These are phyloP conservation scores for Upupa epops DNA, from an alignment of 2,113 vertebrate genomes.

Conservation along the genomic window DNA sequence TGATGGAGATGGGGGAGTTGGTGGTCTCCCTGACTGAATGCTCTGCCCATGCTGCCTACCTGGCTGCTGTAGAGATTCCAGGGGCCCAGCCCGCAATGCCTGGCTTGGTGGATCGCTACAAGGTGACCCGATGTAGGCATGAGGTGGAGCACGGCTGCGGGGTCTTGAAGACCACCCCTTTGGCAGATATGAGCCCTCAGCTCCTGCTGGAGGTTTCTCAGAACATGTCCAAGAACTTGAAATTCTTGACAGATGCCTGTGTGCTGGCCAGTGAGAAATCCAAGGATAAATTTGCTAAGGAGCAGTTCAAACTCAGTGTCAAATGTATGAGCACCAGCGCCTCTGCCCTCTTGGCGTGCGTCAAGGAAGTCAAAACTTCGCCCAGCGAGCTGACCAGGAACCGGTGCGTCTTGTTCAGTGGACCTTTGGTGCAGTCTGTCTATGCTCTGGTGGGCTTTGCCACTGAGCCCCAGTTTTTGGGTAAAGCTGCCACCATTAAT, in stretches of 20 bases:
- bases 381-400: slow-evolving; percentile 91
- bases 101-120: slow-evolving; percentile 96
- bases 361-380: slow-evolving; percentile 92
- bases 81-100: slow-evolving; percentile 88
- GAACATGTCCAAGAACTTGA: slow-evolving; percentile 92
- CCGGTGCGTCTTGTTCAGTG: slow-evolving; percentile 93
- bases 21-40: slow-evolving; percentile 95
- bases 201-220: slow-evolving; percentile 95
- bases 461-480: slow-evolving; percentile 96
- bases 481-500: slow-evolving; percentile 87
- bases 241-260: slow-evolving; percentile 92
- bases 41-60: slow-evolving; percentile 93
- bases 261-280: slow-evolving; percentile 91
- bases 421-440: slow-evolving; percentile 91
- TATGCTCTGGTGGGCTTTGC: slow-evolving; percentile 93
- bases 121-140: slow-evolving; percentile 93
- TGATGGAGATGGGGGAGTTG: slow-evolving; percentile 91
- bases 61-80: slow-evolving; percentile 88
- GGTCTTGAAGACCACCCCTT: slow-evolving; percentile 83
- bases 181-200: slow-evolving; percentile 92
- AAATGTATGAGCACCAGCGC: slow-evolving; percentile 96
- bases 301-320: slow-evolving; percentile 96
- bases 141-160: slow-evolving; percentile 95
- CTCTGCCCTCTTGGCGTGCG: slow-evolving; percentile 92
- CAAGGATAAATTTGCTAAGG: slow-evolving; percentile 91